phyloP scores from a whole-genome alignment of 2,888 invertebrate genomes.

The Harpalus rufipes region DNA sequence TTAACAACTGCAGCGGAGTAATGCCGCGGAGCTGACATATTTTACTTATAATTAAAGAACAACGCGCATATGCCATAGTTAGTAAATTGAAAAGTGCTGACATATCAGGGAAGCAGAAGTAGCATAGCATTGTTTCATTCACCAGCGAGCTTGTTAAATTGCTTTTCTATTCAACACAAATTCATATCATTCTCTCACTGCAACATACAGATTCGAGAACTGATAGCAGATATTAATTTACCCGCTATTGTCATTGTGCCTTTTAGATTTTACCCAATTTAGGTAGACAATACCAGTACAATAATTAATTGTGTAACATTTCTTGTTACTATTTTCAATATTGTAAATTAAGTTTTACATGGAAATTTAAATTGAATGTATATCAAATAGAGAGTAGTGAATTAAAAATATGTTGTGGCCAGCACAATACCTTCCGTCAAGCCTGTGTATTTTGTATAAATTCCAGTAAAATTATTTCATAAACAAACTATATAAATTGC shows the following conservation, averaged over 20 bases:
- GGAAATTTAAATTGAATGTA: background rate
- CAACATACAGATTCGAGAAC: background rate
- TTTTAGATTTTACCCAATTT: background rate
- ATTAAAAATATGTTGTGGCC: too few species aligned
- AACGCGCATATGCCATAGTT: slow-evolving; percentile 4
- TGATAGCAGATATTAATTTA: background rate
- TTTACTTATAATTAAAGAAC: slow-evolving; percentile 45
- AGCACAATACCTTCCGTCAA: too few species aligned
- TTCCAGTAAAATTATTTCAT: too few species aligned
- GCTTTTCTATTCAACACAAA: slow-evolving; percentile 6
- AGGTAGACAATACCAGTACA: background rate
- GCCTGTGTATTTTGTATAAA: too few species aligned
- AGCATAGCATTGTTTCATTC: slow-evolving; percentile 6
- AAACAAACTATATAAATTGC: too few species aligned
- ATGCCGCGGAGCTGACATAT: slow-evolving; percentile 35
- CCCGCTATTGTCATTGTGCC: background rate
- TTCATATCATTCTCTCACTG: slow-evolving; percentile 3
- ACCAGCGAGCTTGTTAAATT: background rate
- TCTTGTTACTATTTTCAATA: background rate
- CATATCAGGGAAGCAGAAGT: background rate
- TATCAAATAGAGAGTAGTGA: background rate
- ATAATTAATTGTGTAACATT: background rate
- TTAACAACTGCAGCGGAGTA: slow-evolving; percentile 32
- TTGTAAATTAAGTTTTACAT: background rate
- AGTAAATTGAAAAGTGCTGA: slow-evolving; percentile 14